Conservation (phyloP, 2,888 invertebrate species). For the Gymnocheta viridis region DNA sequence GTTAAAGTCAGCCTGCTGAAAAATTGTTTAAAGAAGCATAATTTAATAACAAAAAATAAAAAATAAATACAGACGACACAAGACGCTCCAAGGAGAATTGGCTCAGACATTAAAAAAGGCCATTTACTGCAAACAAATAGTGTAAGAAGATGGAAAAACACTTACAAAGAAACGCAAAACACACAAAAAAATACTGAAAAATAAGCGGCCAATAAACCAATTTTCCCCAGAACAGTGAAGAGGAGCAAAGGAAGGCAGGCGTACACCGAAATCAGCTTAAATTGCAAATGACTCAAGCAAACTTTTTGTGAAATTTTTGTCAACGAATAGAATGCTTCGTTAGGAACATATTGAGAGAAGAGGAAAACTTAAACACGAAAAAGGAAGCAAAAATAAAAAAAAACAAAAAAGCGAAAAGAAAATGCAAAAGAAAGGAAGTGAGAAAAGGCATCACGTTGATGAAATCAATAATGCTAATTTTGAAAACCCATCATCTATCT, state of each 20-base stretch:
- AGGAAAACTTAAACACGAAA: not conserved
- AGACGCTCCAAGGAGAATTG: slow-evolving; percentile 8
- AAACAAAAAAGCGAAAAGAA: not conserved
- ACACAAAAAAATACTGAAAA: not conserved
- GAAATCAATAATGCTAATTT: slow-evolving; percentile 11
- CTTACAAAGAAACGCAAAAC: not conserved
- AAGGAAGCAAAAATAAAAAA: not conserved
- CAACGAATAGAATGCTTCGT: not conserved
- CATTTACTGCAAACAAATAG: slow-evolving; percentile 26
- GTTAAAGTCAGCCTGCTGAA: slow-evolving; percentile 1
- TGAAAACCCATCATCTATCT: slow-evolving; percentile 8
- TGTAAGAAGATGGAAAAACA: not conserved
- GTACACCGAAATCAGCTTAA: slow-evolving; percentile 45
- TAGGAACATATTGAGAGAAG: not conserved
- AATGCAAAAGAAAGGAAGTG: slow-evolving; percentile 6
- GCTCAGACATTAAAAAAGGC: slow-evolving; percentile 55
- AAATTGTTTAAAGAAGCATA: not conserved
- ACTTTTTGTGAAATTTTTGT: not conserved
- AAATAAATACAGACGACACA: not conserved
- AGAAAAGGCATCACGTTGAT: not conserved
- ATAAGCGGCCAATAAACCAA: slow-evolving; percentile 65
- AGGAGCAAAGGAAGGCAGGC: not conserved
- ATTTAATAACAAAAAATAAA: not conserved
- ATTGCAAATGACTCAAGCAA: slow-evolving; percentile 21
- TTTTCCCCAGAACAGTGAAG: slow-evolving; percentile 24